A percentile compares a stretch with the other conserved stretches of the same genome.
Evolutionary conservation across 2,113 vertebrate genomes (phyloP).

Genomic region (Perca fluviatilis): DNA sequence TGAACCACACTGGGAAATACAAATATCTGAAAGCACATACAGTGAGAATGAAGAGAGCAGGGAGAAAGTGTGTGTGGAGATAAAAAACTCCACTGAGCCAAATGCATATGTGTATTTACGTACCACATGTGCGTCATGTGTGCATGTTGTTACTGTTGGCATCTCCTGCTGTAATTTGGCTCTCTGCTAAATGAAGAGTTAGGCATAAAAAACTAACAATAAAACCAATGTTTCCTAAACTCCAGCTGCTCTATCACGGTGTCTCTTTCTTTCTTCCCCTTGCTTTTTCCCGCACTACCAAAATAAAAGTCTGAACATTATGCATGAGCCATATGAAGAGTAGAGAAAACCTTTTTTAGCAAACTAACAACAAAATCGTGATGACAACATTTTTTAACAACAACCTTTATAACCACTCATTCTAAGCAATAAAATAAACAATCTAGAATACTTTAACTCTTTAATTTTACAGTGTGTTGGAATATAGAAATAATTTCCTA

Average conservation of each 20-base stretch:
- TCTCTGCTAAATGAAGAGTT: slow-evolving; percentile 19
- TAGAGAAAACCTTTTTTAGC: neutral
- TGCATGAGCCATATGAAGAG: neutral
- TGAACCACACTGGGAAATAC: slow-evolving; percentile 14
- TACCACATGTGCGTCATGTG: neutral
- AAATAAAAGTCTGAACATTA: neutral
- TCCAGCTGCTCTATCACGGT: neutral
- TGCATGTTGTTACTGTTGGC: neutral
- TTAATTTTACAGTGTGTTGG: neutral
- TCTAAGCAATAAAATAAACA: too few species aligned
- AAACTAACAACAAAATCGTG: neutral
- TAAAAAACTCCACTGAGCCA: neutral
- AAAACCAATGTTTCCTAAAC: neutral
- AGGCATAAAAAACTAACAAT: slow-evolving; percentile 8
- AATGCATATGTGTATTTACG: neutral
- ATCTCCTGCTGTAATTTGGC: slow-evolving; percentile 25
- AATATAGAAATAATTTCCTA: neutral
- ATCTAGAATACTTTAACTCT: neutral
- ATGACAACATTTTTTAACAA: neutral
- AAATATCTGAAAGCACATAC: slow-evolving; percentile 24
- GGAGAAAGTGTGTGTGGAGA: neutral
- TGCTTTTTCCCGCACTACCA: neutral
- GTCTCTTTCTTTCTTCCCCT: neutral
- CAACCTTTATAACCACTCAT: neutral
- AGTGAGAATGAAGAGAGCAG: neutral